A percentile compares a stretch with the other conserved stretches of the same genome.
Evolutionary conservation across 2,888 invertebrate genomes (phyloP).

Genomic region (Agelastica alni): DNA sequence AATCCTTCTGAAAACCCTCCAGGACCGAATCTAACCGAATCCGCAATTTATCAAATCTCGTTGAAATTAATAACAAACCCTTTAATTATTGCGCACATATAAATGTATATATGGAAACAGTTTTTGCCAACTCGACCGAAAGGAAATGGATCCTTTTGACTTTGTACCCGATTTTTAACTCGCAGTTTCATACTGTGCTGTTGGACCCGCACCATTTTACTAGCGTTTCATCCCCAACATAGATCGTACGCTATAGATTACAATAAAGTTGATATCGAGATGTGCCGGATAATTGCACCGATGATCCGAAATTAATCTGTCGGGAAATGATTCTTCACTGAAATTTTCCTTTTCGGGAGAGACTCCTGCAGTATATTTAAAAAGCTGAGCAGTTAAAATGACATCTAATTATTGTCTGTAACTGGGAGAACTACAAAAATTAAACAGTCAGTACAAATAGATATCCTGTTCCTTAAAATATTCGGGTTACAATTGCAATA

Average conservation of each 20-base stretch:
- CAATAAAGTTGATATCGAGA: not conserved
- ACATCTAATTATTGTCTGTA: too few relatives aligned
- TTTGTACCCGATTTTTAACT: not conserved
- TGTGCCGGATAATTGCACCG: not conserved
- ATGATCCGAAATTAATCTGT: not conserved
- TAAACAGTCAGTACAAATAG: too few relatives aligned
- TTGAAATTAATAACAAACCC: slow-evolving; percentile 11
- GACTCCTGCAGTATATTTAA: too few relatives aligned
- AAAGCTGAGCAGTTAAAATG: too few relatives aligned
- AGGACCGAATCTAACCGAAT: not conserved
- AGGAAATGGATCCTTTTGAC: not conserved
- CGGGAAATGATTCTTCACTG: too few relatives aligned
- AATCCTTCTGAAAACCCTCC: too few relatives aligned
- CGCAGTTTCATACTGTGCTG: not conserved
- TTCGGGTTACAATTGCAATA: too few relatives aligned
- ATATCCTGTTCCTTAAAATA: too few relatives aligned
- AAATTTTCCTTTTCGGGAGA: too few relatives aligned
- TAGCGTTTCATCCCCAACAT: not conserved
- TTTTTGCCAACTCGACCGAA: not conserved
- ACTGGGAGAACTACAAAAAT: too few relatives aligned
- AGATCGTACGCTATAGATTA: not conserved
- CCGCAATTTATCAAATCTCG: slow-evolving; percentile 1
- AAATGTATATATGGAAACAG: not conserved
- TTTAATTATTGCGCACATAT: not conserved
- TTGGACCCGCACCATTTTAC: not conserved